Conservation (phyloP, 2,797 vertebrate genomes). For the Betta splendens region DNA sequence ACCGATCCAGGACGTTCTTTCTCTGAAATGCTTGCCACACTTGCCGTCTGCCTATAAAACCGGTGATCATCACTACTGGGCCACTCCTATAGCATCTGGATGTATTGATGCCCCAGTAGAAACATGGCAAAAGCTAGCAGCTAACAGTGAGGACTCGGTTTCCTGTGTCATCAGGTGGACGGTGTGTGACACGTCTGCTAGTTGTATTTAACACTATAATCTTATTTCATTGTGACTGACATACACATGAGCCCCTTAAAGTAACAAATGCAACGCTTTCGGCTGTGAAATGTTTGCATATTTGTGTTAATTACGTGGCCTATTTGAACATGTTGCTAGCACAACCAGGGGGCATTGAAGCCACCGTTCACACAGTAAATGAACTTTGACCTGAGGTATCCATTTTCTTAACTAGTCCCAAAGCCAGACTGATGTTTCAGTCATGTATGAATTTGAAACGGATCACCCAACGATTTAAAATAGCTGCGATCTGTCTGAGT, state of each 20-base stretch:
- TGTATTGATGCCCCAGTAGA: conserved; percentile 26
- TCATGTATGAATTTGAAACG: not conserved
- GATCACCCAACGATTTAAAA: not conserved
- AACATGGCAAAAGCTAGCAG: conserved; percentile 71
- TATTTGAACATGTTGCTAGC: conserved; percentile 50
- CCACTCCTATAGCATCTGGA: conserved; percentile 34
- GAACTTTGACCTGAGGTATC: conserved; percentile 77
- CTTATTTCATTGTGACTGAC: no score
- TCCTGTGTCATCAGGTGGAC: conserved; percentile 67
- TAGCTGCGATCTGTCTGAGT: not conserved
- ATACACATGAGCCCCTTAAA: rapidly evolving
- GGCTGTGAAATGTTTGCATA: not conserved
- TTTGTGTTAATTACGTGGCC: not conserved
- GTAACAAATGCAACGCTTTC: not conserved
- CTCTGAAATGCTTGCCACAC: not conserved
- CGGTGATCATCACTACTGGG: not conserved
- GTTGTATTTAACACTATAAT: not conserved
- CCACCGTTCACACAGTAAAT: conserved; percentile 55
- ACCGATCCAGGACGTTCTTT: not conserved
- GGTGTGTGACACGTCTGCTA: conserved; percentile 63
- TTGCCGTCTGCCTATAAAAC: not conserved
- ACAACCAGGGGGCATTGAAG: conserved; percentile 30
- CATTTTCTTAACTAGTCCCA: conserved; percentile 69
- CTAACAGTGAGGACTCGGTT: conserved; percentile 57
- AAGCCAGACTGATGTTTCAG: conserved; percentile 1